A percentile compares a stretch with the other conserved stretches of the same genome.
These are phyloP conservation scores for Sorex araneus DNA, from an alignment of 2,113 vertebrate genomes.

Conservation along the genomic window DNA sequence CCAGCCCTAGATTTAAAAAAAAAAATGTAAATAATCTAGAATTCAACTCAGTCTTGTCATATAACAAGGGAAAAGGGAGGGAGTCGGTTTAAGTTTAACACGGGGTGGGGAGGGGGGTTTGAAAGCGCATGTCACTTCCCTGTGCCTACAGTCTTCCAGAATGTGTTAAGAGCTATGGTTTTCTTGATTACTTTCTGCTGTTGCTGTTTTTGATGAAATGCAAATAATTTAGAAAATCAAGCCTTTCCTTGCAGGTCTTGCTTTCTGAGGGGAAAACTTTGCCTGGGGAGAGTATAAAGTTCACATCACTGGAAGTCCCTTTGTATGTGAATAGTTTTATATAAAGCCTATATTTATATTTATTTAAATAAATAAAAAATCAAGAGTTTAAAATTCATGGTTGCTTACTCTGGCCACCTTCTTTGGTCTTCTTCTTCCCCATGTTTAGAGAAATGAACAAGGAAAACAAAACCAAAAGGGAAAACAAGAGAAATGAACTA, in stretches of 20 bases:
- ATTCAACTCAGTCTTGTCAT: constrained; percentile 42
- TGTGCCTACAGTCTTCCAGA: constrained; percentile 4
- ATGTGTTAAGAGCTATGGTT: neutral
- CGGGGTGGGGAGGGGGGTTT: neutral
- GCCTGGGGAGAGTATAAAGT: constrained; percentile 76
- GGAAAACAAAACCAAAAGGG: too few relatives aligned
- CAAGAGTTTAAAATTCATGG: constrained; percentile 58
- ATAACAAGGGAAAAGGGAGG: constrained; percentile 9
- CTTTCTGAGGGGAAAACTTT: constrained; percentile 63
- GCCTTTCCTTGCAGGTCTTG: constrained; percentile 65
- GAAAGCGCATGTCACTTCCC: constrained; percentile 11
- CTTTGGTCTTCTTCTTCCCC: neutral
- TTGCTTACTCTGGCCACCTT: neutral
- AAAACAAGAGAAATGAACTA: neutral
- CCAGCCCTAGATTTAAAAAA: neutral
- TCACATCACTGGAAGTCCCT: constrained; percentile 75
- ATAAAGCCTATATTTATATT: constrained; percentile 98
- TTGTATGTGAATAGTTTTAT: constrained; percentile 93
- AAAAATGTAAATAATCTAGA: constrained; percentile 78
- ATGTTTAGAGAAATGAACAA: neutral
- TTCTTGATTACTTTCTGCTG: constrained; percentile 41
- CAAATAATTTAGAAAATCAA: constrained; percentile 75
- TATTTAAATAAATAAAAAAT: constrained; percentile 97
- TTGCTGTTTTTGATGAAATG: constrained; percentile 49
- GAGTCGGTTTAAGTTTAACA: constrained; percentile 18